Conservation (phyloP, 1,140 invertebrate species). For the Teleogryllus occipitalis region DNA sequence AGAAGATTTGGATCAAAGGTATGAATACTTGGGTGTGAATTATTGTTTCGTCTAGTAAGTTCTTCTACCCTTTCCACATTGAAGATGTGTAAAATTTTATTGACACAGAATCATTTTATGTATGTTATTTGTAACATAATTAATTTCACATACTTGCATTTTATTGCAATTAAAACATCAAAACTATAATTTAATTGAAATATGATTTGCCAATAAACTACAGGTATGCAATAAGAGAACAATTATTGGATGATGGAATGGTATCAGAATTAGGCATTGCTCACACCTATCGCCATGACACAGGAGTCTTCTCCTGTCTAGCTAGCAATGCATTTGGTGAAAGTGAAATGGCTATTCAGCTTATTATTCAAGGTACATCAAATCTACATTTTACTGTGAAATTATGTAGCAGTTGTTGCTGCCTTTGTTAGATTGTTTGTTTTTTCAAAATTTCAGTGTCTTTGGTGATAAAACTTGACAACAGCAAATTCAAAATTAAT, state of each 20-base stretch:
- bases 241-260: conserved; percentile 68
- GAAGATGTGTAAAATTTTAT: too few species aligned
- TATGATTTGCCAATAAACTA: conserved; percentile 13
- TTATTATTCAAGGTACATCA: conserved; percentile 74
- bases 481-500: too few species aligned
- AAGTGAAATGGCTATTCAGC: conserved; percentile 82
- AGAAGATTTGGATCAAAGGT: conserved; percentile 57
- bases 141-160: too few species aligned
- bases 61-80: too few species aligned
- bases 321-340: conserved; percentile 83
- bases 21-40: conserved; percentile 8
- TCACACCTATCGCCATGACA: conserved; percentile 77
- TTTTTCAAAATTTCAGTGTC: too few species aligned
- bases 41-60: too few species aligned
- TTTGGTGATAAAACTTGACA: too few species aligned
- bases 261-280: conserved; percentile 75
- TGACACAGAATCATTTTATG: too few species aligned
- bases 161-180: not conserved
- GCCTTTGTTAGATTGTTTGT: too few species aligned
- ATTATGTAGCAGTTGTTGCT: too few species aligned
- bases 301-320: conserved; percentile 78
- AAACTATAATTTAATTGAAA: not conserved
- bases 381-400: not conserved
- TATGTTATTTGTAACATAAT: too few species aligned
- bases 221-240: conserved; percentile 61